phyloP scores from a whole-genome alignment of 2,888 invertebrate genomes.

The Capitulum mitella region DNA sequence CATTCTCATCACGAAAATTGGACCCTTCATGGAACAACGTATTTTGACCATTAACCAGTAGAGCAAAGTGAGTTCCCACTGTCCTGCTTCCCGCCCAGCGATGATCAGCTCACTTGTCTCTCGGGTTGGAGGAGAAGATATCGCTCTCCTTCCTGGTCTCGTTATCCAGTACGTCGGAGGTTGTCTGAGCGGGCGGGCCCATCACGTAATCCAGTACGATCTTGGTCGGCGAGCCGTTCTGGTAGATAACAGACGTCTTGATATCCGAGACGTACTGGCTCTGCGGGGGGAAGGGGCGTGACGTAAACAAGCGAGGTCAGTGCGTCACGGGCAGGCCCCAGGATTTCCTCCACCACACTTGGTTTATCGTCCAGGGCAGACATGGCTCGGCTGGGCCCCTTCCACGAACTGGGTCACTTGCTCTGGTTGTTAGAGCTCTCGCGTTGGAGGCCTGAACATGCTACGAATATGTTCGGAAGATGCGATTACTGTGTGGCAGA shows the following conservation, averaged over 20 bases:
- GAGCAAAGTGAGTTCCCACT: background rate
- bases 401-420: background rate
- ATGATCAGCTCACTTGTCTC: background rate
- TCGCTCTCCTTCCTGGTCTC: conserved; percentile 39
- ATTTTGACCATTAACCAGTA: background rate
- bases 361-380: background rate
- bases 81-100: background rate
- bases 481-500: no score
- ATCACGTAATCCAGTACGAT: conserved; percentile 77
- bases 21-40: no score
- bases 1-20: background rate
- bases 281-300: conserved; percentile 46
- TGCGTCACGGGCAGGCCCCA: background rate
- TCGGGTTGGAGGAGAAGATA: background rate
- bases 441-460: no score
- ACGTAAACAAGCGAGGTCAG: background rate
- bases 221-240: conserved; percentile 64
- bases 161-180: conserved; percentile 46
- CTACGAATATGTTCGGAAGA: background rate
- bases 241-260: conserved; percentile 73
- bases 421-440: no score
- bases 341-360: background rate
- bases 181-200: background rate
- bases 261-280: conserved; percentile 73
- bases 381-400: background rate